Percentiles rank a stretch among this genome's conserved stretches.
These are phyloP conservation scores for Ancistrus triradiatus DNA, from an alignment of 2,113 vertebrate genomes.

Conservation along the genomic window DNA sequence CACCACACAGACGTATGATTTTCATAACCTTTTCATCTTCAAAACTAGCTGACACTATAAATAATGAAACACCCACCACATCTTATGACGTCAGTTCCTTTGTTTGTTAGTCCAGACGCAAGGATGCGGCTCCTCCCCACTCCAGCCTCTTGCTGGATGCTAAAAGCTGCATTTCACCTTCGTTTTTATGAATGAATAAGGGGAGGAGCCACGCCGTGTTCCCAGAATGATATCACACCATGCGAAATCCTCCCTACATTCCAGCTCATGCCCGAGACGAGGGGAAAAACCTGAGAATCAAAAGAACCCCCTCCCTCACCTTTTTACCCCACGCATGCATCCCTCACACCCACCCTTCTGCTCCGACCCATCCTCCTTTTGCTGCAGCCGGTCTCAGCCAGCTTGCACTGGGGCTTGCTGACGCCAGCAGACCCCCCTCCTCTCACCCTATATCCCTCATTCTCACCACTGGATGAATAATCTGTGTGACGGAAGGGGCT, in stretches of 20 bases:
- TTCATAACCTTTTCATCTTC: no score
- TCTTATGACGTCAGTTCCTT: no score
- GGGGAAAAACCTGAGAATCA: conserved; percentile 29
- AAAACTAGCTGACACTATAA: no score
- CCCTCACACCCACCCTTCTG: conserved; percentile 2
- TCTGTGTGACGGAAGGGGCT: conserved; percentile 37
- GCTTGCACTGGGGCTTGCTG: conserved; percentile 35
- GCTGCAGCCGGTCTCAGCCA: conserved; percentile 33
- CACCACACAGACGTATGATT: no score
- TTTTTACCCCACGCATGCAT: conserved; percentile 28
- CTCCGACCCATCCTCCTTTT: conserved; percentile 27
- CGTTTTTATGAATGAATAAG: conserved; percentile 45
- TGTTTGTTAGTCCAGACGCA: no score
- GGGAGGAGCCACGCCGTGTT: conserved; percentile 22
- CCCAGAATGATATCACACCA: conserved; percentile 25
- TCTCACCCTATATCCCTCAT: conserved; percentile 2
- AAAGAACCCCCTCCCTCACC: conserved; percentile 6
- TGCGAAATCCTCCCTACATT: not conserved
- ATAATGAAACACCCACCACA: no score
- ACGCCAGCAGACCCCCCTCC: conserved; percentile 24
- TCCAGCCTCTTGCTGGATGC: not conserved
- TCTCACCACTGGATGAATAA: conserved; percentile 45
- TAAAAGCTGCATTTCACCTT: conserved; percentile 3
- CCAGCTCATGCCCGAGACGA: conserved; percentile 10
- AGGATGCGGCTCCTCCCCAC: no score